Conservation (phyloP, 2,797 vertebrate species). For the Babyrousa celebensis region DNA sequence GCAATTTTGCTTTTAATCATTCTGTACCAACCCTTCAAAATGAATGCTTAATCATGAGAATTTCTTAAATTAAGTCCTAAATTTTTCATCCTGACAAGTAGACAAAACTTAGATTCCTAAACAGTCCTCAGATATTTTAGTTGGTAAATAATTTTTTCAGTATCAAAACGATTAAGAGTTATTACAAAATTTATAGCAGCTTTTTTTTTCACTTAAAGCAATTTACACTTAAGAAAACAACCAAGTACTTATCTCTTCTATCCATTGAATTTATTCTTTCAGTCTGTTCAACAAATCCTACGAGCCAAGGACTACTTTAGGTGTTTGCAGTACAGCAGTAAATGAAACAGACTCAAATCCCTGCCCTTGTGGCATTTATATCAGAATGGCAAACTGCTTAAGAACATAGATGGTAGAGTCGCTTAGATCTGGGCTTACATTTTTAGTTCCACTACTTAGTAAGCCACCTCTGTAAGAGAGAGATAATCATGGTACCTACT, state of each 20-base stretch:
- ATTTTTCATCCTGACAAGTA: slow-evolving; percentile 63
- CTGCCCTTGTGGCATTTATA: neutral
- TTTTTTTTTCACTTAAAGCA: neutral
- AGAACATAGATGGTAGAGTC: neutral
- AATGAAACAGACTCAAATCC: slow-evolving; percentile 15
- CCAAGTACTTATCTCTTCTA: neutral
- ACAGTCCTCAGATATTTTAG: slow-evolving; percentile 52
- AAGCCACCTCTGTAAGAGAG: neutral
- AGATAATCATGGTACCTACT: neutral
- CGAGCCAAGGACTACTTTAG: neutral
- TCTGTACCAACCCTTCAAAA: slow-evolving; percentile 62
- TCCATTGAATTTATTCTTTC: neutral
- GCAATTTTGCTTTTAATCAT: neutral
- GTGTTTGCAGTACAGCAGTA: neutral
- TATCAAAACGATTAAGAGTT: slow-evolving; percentile 19
- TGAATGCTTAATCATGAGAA: slow-evolving; percentile 36
- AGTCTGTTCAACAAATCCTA: neutral
- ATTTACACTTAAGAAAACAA: slow-evolving; percentile 9
- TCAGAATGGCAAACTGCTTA: neutral
- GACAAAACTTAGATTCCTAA: slow-evolving; percentile 66
- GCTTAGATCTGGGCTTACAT: neutral
- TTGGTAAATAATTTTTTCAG: slow-evolving; percentile 15
- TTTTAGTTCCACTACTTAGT: neutral
- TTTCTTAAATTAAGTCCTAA: slow-evolving; percentile 21
- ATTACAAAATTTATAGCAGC: slow-evolving; percentile 27